Conservation (phyloP, 2,797 vertebrate genomes). For the Sebastes cheni region DNA sequence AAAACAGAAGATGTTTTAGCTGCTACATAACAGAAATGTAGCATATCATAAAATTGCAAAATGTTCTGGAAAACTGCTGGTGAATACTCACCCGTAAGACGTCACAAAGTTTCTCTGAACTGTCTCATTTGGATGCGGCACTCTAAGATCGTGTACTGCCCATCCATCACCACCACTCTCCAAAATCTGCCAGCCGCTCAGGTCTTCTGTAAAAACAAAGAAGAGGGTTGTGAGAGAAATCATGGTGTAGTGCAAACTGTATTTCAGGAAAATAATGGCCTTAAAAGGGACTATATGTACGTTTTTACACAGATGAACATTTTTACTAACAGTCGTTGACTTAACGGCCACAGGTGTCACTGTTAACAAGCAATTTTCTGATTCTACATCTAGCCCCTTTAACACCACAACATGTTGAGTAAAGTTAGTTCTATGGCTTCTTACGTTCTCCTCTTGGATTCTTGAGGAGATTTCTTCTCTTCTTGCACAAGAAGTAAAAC, state of each 20-base stretch:
- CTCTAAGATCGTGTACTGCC: conserved; percentile 78
- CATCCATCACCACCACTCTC: conserved; percentile 84
- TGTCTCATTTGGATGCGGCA: conserved; percentile 67
- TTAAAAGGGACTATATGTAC: no score
- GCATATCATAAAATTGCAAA: no score
- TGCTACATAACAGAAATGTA: no score
- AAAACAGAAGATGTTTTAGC: not conserved
- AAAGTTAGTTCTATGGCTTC: not conserved
- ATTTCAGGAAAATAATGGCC: no score
- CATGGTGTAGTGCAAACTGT: no score
- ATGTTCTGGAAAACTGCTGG: no score
- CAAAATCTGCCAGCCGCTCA: conserved; percentile 82
- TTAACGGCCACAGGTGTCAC: no score
- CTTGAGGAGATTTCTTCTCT: conserved; percentile 87
- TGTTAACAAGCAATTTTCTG: no score
- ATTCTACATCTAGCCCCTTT: no score
- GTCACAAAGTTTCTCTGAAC: conserved; percentile 90
- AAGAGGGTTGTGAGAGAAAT: no score
- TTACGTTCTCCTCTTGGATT: conserved; percentile 88
- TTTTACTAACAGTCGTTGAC: no score
- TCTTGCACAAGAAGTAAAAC: conserved; percentile 85
- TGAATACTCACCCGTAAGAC: conserved; percentile 84
- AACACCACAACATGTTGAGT: not conserved
- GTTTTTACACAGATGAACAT: no score
- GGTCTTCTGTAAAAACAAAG: conserved; percentile 71